Percentiles rank a stretch among this genome's conserved stretches.
These are phyloP conservation scores for Anastatus disparis DNA, from an alignment of 1,140 invertebrate genomes.

Conservation along the genomic window DNA sequence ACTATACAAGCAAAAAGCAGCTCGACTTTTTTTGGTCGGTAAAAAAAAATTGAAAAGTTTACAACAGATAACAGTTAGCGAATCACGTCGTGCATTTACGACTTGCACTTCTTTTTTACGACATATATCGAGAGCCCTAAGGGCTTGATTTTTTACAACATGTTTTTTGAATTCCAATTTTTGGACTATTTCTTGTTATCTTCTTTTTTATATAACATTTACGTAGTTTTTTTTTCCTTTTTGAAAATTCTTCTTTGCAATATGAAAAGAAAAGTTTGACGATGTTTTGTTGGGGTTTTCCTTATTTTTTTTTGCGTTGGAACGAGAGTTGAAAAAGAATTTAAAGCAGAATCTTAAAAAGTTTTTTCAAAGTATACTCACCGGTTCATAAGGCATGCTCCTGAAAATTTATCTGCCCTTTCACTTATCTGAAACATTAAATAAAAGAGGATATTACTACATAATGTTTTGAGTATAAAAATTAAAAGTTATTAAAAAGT, in stretches of 20 bases:
- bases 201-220: background rate
- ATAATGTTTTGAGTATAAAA: no score
- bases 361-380: no score
- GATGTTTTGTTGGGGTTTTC: background rate
- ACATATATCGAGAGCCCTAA: background rate
- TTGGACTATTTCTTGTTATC: background rate
- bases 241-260: background rate
- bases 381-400: background rate
- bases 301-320: background rate
- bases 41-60: constrained; percentile 45
- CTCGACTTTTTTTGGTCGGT: background rate
- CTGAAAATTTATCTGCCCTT: background rate
- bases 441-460: no score
- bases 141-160: background rate
- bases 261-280: background rate
- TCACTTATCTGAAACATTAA: background rate
- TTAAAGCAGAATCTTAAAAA: no score
- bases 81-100: constrained; percentile 12
- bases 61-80: constrained; percentile 5
- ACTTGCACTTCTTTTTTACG: background rate
- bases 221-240: background rate
- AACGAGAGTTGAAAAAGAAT: no score
- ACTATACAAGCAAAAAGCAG: constrained; percentile 36
- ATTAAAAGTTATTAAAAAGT: no score
- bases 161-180: constrained; percentile 6